A percentile compares a stretch with the other conserved stretches of the same genome.
Conservation (phyloP, 2,113 vertebrate species). For the Cisticola juncidis region DNA sequence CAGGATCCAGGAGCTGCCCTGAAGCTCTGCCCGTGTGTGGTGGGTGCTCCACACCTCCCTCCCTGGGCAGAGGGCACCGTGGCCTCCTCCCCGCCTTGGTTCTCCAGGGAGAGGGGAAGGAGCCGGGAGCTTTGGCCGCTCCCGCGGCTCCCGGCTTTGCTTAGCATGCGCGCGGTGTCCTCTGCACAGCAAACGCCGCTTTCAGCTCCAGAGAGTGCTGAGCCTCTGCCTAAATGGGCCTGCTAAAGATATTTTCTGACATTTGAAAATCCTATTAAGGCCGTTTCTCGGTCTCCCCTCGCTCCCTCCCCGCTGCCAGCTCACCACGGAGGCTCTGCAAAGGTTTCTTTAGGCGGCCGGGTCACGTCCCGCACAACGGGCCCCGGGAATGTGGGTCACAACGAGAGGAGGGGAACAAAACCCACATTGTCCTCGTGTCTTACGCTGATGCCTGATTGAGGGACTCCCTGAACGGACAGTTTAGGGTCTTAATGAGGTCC, state of each 20-base stretch:
- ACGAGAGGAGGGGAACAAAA: neutral
- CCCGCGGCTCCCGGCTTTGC: neutral
- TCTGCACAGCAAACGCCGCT: neutral
- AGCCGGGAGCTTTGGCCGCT: neutral
- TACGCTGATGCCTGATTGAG: neutral
- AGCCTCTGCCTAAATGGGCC: neutral
- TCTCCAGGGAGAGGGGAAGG: neutral
- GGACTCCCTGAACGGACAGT: neutral
- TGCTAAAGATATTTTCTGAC: constrained; percentile 34
- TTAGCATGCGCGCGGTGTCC: neutral
- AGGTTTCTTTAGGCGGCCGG: neutral
- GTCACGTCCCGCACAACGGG: constrained; percentile 16
- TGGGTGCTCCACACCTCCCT: neutral
- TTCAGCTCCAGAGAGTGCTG: neutral
- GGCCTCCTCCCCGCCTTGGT: fast-evolving
- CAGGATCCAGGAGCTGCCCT: neutral
- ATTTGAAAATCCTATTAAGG: constrained; percentile 39
- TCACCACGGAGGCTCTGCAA: neutral
- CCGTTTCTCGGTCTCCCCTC: neutral
- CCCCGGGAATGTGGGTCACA: constrained; percentile 15
- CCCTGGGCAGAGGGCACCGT: neutral
- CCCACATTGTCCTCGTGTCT: neutral
- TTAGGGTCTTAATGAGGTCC: neutral
- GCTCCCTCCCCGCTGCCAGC: neutral
- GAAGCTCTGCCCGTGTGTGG: fast-evolving